Base-by-base conservation (phyloP, 2,888 invertebrate genomes). In the Euspilapteryx auroguttella region DNA sequence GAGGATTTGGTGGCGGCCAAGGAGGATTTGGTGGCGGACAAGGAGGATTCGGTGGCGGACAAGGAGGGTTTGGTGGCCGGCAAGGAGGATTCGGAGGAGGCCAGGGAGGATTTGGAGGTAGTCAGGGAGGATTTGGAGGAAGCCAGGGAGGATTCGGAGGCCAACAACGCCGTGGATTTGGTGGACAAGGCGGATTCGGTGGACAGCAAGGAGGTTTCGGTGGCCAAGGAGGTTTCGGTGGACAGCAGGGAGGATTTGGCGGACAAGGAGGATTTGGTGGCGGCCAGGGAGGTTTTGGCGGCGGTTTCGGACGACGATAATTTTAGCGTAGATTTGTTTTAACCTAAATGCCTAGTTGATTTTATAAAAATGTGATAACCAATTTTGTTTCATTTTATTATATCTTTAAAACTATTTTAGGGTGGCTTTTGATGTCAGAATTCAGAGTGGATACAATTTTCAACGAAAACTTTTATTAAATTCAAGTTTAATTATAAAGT, bases 61-160 rank as follows among this genome's bases (percentile, higher is more conserved):
- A 28, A 1, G 30, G 35, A 6, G 37, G 36, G 1, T 35, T 17
- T 20, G 37, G 39, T 25, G 25, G 25, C 12, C 7, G 13, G 6
- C 25, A 25, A 25, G 25, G 12, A 25, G 25, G 25, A 5, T 7
- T 11, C 8, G 6, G 12, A 12, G 14, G 14, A 7, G 8, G 14
- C 6, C 9, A 25, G 15, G 27, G 27, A 12, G 27, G 30, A 6
- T 31, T 21, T 14, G 35, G 24, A n/a, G 28, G 25, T 7, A 25
- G 29, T 4, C 25, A 28, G 20, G 23, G 32, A 10, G 24, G 32
- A 10, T 25, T 30, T 5, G 25, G 37, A 22, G 22, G 22, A 8
- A n/a, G 22, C 3, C 36, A 34, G 31, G 37, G 37, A 6, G 35
- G 34, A 3, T 36, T 33, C n/a, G 39, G 13, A 8, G 29, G 29